Evolutionary conservation across 2,797 vertebrate genomes (phyloP).

Genomic region (Pangasius larnaudii): DNA sequence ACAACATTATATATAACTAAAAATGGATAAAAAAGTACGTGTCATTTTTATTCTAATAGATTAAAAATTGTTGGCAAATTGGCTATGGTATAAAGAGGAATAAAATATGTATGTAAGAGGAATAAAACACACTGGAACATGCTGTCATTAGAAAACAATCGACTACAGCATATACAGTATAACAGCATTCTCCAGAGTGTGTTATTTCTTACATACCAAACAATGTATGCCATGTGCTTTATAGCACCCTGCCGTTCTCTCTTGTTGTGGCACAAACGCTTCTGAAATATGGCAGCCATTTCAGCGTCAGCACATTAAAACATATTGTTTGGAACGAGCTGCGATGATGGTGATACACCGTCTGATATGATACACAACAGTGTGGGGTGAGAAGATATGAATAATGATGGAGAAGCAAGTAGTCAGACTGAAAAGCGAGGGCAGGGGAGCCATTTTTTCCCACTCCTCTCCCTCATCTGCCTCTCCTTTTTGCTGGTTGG

Average conservation of each 20-base stretch:
- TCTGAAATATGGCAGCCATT: constrained; percentile 51
- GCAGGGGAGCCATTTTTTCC: constrained; percentile 51
- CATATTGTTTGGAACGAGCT: constrained; percentile 61
- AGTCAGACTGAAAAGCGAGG: constrained; percentile 36
- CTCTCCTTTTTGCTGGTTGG: constrained; percentile 66
- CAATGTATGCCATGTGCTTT: constrained; percentile 13
- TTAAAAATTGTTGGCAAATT: not conserved
- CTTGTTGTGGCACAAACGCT: constrained; percentile 59
- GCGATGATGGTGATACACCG: constrained; percentile 53
- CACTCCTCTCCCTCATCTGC: constrained; percentile 60
- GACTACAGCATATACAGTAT: not conserved
- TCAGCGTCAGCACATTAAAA: constrained; percentile 53
- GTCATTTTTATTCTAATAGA: not conserved
- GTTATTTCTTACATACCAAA: not conserved
- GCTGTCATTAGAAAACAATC: not conserved
- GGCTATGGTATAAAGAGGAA: not conserved
- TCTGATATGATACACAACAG: constrained; percentile 57
- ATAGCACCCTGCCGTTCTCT: constrained; percentile 66
- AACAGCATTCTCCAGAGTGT: not conserved
- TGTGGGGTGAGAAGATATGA: constrained; percentile 55
- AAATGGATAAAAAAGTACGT: not conserved
- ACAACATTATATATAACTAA: not conserved
- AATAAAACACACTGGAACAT: not conserved
- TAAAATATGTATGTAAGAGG: not conserved
- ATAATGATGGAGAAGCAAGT: constrained; percentile 59